Percentiles rank a stretch among this genome's conserved stretches.
Evolutionary conservation across 2,888 invertebrate species (phyloP).

Genomic region (Phragmatobia fuliginosa): DNA sequence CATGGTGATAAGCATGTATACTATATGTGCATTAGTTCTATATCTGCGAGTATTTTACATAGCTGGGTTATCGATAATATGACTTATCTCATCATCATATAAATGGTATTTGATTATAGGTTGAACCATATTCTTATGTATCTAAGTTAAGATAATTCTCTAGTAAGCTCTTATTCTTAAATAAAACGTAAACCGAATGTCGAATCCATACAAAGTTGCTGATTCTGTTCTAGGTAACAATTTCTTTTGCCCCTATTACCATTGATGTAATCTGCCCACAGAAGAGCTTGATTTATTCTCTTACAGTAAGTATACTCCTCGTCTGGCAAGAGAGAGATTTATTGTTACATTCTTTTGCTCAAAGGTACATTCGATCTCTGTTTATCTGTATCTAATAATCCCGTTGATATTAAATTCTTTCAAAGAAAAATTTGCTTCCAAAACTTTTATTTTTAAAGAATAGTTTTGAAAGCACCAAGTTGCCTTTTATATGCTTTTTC

Average conservation of each 20-base stretch:
- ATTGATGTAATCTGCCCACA: slow-evolving; percentile 65
- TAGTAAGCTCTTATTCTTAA: not conserved
- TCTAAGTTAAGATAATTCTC: not conserved
- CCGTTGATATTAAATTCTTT: slow-evolving; percentile 29
- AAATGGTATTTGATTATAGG: not conserved
- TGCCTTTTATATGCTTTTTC: not conserved
- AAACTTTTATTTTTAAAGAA: not conserved
- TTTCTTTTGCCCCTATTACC: slow-evolving; percentile 56
- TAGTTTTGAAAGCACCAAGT: not conserved
- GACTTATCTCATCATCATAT: not conserved
- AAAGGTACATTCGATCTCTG: slow-evolving; percentile 59
- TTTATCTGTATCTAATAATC: slow-evolving; percentile 52
- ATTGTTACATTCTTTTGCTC: slow-evolving; percentile 69
- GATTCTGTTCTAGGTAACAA: not conserved
- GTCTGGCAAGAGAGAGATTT: slow-evolving; percentile 77
- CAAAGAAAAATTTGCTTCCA: not conserved
- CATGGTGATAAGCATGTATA: not conserved
- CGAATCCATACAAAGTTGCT: not conserved
- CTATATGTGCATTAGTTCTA: no score
- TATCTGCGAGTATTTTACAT: no score
- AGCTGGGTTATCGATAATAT: not conserved
- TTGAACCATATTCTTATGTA: not conserved
- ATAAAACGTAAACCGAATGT: not conserved
- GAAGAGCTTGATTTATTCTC: slow-evolving; percentile 73
- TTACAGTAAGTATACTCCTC: slow-evolving; percentile 68